Percentiles rank a stretch among this genome's conserved stretches.
Evolutionary conservation across 2,888 invertebrate genomes (phyloP).

Genomic region (Hypomecis atomaria): DNA sequence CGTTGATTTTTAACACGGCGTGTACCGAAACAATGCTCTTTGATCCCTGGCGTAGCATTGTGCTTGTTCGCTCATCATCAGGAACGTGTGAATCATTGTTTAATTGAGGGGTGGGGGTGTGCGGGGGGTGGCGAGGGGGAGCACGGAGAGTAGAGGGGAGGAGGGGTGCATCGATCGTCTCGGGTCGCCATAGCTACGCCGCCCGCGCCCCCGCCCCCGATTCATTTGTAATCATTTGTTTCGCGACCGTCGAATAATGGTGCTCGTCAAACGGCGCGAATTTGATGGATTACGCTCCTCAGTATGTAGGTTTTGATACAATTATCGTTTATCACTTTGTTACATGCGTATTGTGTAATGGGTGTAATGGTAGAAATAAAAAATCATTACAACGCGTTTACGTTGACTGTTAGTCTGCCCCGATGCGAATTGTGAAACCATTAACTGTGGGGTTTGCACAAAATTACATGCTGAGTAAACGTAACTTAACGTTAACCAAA

Average conservation of each 20-base stretch:
- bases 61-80: slow-evolving; percentile 56
- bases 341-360: slow-evolving; percentile 5
- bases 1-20: slow-evolving; percentile 39
- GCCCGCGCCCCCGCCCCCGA: slow-evolving; percentile 56
- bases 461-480: too few relatives aligned
- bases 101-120: slow-evolving; percentile 70
- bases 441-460: too few relatives aligned
- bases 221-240: slow-evolving; percentile 85
- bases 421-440: too few relatives aligned
- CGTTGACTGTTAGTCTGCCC: too few relatives aligned
- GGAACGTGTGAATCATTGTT: slow-evolving; percentile 80
- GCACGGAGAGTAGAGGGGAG: slow-evolving; percentile 47
- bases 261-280: slow-evolving; percentile 72
- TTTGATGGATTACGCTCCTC: slow-evolving; percentile 71
- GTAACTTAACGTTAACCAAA: too few relatives aligned
- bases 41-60: slow-evolving; percentile 48
- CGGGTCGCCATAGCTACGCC: slow-evolving; percentile 73
- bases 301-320: slow-evolving; percentile 49
- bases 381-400: neutral
- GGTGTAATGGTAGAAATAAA: neutral
- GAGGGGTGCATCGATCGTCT: slow-evolving; percentile 78
- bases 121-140: slow-evolving; percentile 54
- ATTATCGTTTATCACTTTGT: slow-evolving; percentile 47
- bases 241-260: slow-evolving; percentile 78
- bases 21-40: slow-evolving; percentile 42